phyloP scores from a whole-genome alignment of 2,113 vertebrate genomes.

The Dromaius novaehollandiae region DNA sequence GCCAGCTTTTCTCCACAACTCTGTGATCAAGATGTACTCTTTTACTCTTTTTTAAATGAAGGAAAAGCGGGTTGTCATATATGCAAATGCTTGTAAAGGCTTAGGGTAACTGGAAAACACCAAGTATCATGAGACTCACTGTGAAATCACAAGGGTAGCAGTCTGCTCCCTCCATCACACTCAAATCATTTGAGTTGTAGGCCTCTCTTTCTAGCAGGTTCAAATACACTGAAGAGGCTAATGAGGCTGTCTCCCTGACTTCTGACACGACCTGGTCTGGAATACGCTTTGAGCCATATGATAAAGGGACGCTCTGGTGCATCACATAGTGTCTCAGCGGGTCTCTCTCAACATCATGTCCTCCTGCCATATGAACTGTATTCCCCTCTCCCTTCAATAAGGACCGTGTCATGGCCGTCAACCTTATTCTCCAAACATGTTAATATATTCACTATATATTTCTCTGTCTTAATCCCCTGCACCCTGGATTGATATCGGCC shows the following conservation, averaged over 20 bases:
- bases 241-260: background rate
- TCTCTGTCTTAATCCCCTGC: background rate
- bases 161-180: background rate
- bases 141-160: background rate
- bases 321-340: background rate
- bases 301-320: background rate
- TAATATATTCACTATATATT: background rate
- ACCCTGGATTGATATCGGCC: background rate
- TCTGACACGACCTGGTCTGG: background rate
- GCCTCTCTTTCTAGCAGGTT: background rate
- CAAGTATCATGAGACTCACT: background rate
- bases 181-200: background rate
- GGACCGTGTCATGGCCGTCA: background rate
- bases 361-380: background rate
- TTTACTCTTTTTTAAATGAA: background rate
- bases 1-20: background rate
- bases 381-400: background rate
- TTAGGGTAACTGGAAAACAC: background rate
- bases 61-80: background rate
- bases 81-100: background rate
- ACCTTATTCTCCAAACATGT: background rate
- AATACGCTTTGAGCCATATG: background rate
- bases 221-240: background rate
- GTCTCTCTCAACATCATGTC: background rate
- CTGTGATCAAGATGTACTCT: background rate